These are phyloP conservation scores for Zeugodacus cucurbitae DNA, from an alignment of 1,140 invertebrate species.

Conservation along the genomic window DNA sequence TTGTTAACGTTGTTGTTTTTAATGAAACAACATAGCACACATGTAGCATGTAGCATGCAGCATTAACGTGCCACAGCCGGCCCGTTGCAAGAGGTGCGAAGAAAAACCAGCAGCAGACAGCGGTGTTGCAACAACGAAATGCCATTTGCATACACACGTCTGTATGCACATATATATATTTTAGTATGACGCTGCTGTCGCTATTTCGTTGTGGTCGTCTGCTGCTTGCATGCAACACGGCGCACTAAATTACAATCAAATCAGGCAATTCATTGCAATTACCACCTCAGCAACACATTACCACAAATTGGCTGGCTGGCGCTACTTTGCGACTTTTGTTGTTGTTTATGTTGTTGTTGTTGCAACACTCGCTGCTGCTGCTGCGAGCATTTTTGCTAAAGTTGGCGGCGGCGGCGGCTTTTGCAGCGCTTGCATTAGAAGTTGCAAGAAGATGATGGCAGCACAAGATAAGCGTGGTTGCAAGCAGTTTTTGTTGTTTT, in stretches of 20 bases:
- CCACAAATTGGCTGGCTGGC: slow-evolving; percentile 22
- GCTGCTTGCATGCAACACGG: background rate
- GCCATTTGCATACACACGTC: background rate
- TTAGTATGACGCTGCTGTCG: background rate
- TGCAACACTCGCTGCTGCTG: background rate
- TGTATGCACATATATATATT: background rate
- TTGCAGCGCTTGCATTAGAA: background rate
- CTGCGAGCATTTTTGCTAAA: background rate
- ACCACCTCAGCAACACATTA: slow-evolving; percentile 38
- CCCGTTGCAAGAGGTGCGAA: background rate
- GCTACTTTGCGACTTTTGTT: background rate
- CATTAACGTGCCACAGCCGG: background rate
- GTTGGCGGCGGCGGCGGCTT: slow-evolving; percentile 13
- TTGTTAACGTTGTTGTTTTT: slow-evolving; percentile 16
- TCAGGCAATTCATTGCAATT: slow-evolving; percentile 37
- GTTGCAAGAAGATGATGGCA: slow-evolving; percentile 14
- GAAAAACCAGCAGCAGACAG: background rate
- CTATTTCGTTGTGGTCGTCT: background rate
- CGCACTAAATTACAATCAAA: slow-evolving; percentile 34
- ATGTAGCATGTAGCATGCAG: background rate
- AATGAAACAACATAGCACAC: slow-evolving; percentile 14
- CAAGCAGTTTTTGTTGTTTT: background rate
- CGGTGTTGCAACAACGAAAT: background rate
- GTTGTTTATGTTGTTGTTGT: background rate
- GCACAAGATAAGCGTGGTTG: slow-evolving; percentile 5